These are phyloP conservation scores for Hippocampus zosterae DNA, from an alignment of 2,113 vertebrate genomes.

Conservation along the genomic window DNA sequence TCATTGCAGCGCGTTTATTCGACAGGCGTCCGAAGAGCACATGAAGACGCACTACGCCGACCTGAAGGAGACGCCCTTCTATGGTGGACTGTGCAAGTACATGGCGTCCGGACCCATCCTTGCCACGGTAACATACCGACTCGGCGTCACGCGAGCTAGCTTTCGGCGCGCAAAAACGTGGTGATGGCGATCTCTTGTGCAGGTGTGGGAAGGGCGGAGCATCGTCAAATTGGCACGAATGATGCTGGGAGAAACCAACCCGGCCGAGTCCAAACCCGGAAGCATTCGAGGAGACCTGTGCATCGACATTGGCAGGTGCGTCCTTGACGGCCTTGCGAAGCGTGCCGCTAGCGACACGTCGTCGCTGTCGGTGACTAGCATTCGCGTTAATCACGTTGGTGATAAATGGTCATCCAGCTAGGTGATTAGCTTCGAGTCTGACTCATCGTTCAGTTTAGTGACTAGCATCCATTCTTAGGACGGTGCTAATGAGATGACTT, in stretches of 20 bases:
- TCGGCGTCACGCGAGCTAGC: background rate
- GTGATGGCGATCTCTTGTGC: background rate
- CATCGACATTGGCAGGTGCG: slow-evolving; percentile 91
- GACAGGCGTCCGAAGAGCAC: slow-evolving; percentile 82
- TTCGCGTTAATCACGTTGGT: no score
- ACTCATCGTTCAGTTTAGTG: no score
- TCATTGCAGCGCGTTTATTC: background rate
- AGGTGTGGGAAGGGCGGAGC: slow-evolving; percentile 94
- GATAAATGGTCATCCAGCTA: no score
- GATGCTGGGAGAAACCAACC: slow-evolving; percentile 96
- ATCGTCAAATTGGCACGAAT: slow-evolving; percentile 86
- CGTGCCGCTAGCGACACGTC: no score
- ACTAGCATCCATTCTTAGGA: no score
- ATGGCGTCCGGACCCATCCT: slow-evolving; percentile 85
- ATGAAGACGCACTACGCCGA: slow-evolving; percentile 88
- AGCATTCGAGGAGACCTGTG: slow-evolving; percentile 96
- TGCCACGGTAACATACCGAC: slow-evolving; percentile 80
- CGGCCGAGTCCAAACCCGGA: slow-evolving; percentile 89
- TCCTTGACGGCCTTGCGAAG: no score
- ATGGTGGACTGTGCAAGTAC: slow-evolving; percentile 81
- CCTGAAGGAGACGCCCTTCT: slow-evolving; percentile 89
- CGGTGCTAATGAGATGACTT: background rate
- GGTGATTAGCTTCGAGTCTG: no score
- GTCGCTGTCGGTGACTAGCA: no score
- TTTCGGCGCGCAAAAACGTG: background rate